Evolutionary conservation across 1,140 invertebrate genomes (phyloP).

Genomic region (Aphidius gifuensis): DNA sequence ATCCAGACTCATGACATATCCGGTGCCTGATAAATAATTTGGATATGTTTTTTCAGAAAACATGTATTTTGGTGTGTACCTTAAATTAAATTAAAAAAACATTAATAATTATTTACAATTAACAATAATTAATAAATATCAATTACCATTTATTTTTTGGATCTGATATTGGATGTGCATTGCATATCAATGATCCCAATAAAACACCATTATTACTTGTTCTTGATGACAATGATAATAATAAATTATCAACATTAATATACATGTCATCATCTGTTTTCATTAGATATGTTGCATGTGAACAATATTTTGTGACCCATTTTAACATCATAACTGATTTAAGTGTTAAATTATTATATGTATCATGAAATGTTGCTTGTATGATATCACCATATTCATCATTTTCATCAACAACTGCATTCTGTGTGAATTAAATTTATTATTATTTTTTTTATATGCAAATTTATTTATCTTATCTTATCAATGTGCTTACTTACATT

Average conservation of each 20-base stretch:
- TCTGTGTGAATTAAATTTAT: constrained; percentile 47
- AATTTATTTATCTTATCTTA: constrained; percentile 12
- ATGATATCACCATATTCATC: constrained; percentile 78
- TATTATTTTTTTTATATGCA: constrained; percentile 9
- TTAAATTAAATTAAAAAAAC: constrained; percentile 35
- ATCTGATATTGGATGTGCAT: constrained; percentile 69
- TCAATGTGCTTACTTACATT: constrained; percentile 47
- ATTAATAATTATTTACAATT: not conserved
- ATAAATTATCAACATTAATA: constrained; percentile 65
- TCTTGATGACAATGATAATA: constrained; percentile 46
- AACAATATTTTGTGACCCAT: constrained; percentile 69
- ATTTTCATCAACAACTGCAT: constrained; percentile 60
- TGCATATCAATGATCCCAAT: constrained; percentile 72
- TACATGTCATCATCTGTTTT: constrained; percentile 86
- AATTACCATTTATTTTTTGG: constrained; percentile 74
- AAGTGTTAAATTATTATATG: constrained; percentile 89
- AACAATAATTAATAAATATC: not conserved
- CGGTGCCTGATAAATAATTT: constrained; percentile 80
- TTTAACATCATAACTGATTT: constrained; percentile 86
- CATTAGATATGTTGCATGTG: constrained; percentile 66
- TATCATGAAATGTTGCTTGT: constrained; percentile 84
- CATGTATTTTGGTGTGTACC: constrained; percentile 79
- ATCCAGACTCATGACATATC: constrained; percentile 75
- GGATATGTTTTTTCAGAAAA: constrained; percentile 72
- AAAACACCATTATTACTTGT: constrained; percentile 56